Evolutionary conservation across 2,797 vertebrate genomes (phyloP).

Genomic region (Schizothorax lantsangensis): DNA sequence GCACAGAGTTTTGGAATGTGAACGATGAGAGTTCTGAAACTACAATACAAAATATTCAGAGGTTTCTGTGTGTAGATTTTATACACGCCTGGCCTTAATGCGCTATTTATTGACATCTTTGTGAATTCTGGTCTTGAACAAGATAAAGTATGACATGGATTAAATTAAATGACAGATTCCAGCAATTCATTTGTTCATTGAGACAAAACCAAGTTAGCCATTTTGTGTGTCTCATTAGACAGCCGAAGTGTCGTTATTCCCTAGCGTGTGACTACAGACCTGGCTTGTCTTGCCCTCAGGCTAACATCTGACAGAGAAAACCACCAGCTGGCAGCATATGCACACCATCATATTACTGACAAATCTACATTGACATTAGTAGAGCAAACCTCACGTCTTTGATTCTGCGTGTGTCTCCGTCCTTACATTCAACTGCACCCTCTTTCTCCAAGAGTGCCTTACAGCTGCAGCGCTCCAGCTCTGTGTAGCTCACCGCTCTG

Average conservation of each 20-base stretch:
- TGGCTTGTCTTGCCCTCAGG: conserved; percentile 44
- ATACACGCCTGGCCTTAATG: background rate
- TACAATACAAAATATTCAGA: background rate
- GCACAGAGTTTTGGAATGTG: background rate
- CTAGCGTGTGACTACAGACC: conserved; percentile 38
- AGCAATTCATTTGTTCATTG: conserved; percentile 19
- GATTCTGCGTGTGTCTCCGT: background rate
- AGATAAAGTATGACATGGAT: background rate
- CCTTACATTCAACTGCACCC: conserved; percentile 17
- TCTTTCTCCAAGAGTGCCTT: conserved; percentile 36
- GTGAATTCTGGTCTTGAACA: background rate
- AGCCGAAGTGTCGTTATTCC: background rate
- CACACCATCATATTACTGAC: conserved; percentile 39
- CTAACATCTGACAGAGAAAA: conserved; percentile 46
- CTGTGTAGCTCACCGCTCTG: conserved; percentile 48
- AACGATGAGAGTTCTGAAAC: background rate
- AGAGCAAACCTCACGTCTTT: conserved; percentile 17
- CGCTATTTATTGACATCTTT: background rate
- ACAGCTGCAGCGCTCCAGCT: conserved; percentile 53
- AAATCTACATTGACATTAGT: conserved; percentile 52
- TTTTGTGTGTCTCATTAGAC: conserved; percentile 40
- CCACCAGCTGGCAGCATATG: conserved; percentile 53
- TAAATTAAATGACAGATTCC: conserved; percentile 27
- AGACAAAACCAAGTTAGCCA: conserved; percentile 25
- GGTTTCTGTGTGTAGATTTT: background rate